phyloP scores from a whole-genome alignment of 2,797 vertebrate genomes.

The Gymnothorax reevesii region DNA sequence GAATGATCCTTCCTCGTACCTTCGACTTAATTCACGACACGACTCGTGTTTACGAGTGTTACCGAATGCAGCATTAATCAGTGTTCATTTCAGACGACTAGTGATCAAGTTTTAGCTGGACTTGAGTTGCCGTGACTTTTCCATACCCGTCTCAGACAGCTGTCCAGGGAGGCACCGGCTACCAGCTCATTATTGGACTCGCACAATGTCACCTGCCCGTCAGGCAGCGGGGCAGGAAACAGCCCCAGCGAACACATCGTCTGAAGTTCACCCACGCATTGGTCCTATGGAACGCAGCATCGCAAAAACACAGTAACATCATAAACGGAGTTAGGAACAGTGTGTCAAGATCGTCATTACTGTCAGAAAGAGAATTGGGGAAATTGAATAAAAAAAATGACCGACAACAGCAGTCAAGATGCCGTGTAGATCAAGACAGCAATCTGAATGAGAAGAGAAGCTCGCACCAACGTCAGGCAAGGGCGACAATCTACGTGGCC shows the following conservation, averaged over 20 bases:
- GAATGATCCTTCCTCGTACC: no score
- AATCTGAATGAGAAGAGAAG: no score
- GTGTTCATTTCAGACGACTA: background rate
- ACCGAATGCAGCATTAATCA: no score
- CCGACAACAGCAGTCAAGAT: background rate
- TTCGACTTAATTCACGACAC: no score
- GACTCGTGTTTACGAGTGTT: no score
- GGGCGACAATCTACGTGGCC: no score
- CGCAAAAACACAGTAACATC: slow-evolving; percentile 18
- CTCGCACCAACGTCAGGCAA: no score
- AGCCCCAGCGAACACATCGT: slow-evolving; percentile 83
- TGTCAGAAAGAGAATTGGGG: no score
- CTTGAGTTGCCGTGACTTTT: background rate
- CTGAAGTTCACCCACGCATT: background rate
- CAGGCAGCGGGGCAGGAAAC: slow-evolving; percentile 78
- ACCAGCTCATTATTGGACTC: slow-evolving; percentile 87
- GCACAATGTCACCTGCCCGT: slow-evolving; percentile 77
- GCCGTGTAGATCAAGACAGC: no score
- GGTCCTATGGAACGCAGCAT: slow-evolving; percentile 34
- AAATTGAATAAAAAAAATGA: background rate
- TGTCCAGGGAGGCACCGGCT: slow-evolving; percentile 63
- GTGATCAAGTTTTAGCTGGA: background rate
- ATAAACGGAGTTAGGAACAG: slow-evolving; percentile 48
- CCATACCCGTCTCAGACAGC: slow-evolving; percentile 74
- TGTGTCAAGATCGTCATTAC: no score